Evolutionary conservation across 1,140 invertebrate genomes (phyloP).

Genomic region (Nilaparvata lugens): DNA sequence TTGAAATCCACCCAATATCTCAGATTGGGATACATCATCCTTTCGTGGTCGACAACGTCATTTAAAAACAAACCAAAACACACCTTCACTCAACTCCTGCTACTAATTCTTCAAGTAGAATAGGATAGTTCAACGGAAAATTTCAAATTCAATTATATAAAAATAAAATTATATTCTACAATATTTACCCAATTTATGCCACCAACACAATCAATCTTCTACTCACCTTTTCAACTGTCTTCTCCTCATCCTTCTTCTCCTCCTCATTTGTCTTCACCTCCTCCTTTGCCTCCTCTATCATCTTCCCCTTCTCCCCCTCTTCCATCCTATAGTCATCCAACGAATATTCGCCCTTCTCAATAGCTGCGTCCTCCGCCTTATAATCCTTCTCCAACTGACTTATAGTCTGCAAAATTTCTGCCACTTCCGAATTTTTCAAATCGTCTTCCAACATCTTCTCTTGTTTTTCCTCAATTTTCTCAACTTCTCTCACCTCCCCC

Average conservation of each 20-base stretch:
- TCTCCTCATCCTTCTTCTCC: constrained; percentile 21
- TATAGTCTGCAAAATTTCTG: neutral
- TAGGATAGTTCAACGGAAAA: too few relatives aligned
- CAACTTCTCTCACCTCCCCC: neutral
- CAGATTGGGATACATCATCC: too few relatives aligned
- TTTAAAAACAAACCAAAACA: too few relatives aligned
- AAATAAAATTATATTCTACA: too few relatives aligned
- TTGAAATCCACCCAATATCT: too few relatives aligned
- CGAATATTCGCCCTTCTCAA: constrained; percentile 19
- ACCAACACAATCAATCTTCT: too few relatives aligned
- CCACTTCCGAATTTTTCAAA: constrained; percentile 18
- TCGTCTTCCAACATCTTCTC: constrained; percentile 31
- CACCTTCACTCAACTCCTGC: too few relatives aligned
- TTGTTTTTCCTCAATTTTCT: constrained; percentile 28
- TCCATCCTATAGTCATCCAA: neutral
- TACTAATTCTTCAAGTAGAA: too few relatives aligned
- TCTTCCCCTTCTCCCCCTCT: constrained; percentile 14
- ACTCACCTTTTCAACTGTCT: constrained; percentile 16
- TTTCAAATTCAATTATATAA: too few relatives aligned
- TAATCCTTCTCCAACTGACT: constrained; percentile 24
- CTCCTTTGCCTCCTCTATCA: constrained; percentile 26
- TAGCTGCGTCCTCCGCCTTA: constrained; percentile 23
- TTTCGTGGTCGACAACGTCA: too few relatives aligned
- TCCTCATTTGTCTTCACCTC: constrained; percentile 18
- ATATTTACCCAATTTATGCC: too few relatives aligned